These are phyloP conservation scores for Heliornis fulica DNA, from an alignment of 2,113 vertebrate genomes.

Conservation along the genomic window DNA sequence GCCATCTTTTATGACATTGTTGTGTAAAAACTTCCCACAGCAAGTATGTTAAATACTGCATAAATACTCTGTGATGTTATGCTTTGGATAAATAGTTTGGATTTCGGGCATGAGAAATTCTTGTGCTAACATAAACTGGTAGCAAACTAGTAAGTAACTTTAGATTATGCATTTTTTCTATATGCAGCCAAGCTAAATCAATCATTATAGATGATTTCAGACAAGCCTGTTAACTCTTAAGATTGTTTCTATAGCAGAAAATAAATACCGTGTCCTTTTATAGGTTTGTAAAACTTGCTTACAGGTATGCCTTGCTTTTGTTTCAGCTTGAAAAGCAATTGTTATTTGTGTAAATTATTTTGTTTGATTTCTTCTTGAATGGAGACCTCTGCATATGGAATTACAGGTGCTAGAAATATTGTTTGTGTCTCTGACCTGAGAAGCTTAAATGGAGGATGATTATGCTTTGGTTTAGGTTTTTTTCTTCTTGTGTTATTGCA, in stretches of 20 bases:
- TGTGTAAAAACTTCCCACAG: background rate
- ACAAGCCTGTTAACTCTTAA: background rate
- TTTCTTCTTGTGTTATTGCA: background rate
- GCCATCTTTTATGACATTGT: background rate
- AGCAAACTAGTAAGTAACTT: background rate
- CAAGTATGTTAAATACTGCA: background rate
- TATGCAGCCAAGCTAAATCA: background rate
- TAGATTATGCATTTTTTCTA: background rate
- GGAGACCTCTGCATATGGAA: background rate
- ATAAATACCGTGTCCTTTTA: background rate
- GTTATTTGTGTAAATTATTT: slow-evolving; percentile 5
- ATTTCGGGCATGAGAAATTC: background rate
- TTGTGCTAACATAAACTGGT: background rate
- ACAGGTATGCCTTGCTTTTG: background rate
- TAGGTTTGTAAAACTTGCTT: background rate
- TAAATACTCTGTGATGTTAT: background rate
- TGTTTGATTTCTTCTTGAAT: background rate
- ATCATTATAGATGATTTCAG: background rate
- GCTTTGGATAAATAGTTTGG: background rate
- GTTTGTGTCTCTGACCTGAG: background rate
- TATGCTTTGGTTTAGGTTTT: background rate
- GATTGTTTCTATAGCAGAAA: background rate
- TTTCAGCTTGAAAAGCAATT: background rate
- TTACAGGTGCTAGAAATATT: background rate
- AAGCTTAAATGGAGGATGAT: background rate